Evolutionary conservation across 2,888 invertebrate species (phyloP).

Genomic region (Deilephila porcellus): DNA sequence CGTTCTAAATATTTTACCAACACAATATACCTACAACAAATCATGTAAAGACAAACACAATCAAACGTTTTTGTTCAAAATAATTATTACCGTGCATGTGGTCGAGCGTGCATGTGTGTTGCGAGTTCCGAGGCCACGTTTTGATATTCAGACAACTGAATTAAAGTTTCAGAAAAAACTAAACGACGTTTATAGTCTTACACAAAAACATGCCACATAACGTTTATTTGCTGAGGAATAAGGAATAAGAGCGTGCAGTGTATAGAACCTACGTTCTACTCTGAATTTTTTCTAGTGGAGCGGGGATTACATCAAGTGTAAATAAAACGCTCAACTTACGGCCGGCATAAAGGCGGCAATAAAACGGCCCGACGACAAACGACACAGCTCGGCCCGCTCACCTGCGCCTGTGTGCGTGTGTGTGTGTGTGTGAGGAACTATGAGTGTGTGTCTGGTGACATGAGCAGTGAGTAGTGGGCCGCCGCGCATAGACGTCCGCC

Average conservation of each 20-base stretch:
- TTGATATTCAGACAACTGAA: background rate
- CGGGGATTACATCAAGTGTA: slow-evolving; percentile 2
- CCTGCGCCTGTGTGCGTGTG: background rate
- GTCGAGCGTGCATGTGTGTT: too few relatives aligned
- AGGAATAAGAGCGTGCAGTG: background rate
- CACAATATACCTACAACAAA: too few relatives aligned
- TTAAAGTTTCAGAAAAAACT: background rate
- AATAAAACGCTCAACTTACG: slow-evolving; percentile 11
- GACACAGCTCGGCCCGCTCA: background rate
- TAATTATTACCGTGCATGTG: too few relatives aligned
- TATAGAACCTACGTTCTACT: too few relatives aligned
- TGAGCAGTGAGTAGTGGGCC: too few relatives aligned
- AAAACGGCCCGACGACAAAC: slow-evolving; percentile 11
- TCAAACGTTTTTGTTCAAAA: too few relatives aligned
- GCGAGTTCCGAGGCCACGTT: too few relatives aligned
- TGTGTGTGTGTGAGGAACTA: too few relatives aligned
- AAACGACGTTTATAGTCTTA: background rate
- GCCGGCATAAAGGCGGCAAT: slow-evolving; percentile 5
- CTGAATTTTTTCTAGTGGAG: background rate
- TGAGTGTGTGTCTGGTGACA: too few relatives aligned
- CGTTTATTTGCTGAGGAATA: background rate
- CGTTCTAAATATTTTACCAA: too few relatives aligned
- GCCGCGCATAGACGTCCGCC: too few relatives aligned
- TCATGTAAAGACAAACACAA: too few relatives aligned
- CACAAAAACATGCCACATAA: background rate